Conservation (phyloP, 2,113 vertebrate species). For the Hippoglossus stenolepis region DNA sequence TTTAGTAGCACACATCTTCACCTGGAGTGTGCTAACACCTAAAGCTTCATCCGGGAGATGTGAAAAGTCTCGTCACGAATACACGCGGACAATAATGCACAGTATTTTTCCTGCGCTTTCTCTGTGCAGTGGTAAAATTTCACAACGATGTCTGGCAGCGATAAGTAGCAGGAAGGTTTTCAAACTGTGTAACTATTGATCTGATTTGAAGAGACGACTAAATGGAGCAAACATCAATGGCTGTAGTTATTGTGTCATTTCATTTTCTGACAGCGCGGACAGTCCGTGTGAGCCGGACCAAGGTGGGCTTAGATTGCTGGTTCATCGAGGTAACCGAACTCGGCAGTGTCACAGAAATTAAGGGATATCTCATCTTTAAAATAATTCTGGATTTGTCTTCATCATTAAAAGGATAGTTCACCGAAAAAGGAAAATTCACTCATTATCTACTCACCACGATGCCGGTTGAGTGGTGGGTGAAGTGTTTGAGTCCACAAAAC, state of each 20-base stretch:
- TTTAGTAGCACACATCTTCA: slow-evolving; percentile 25
- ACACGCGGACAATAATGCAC: neutral
- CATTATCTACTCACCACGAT: too few species aligned
- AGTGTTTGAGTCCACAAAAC: too few species aligned
- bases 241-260: slow-evolving; percentile 19
- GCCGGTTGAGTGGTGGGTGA: too few species aligned
- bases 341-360: neutral
- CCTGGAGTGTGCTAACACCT: neutral
- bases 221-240: slow-evolving; percentile 32
- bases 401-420: too few species aligned
- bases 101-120: neutral
- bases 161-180: slow-evolving; percentile 12
- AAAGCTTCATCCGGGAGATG: neutral
- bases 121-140: neutral
- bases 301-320: slow-evolving; percentile 21
- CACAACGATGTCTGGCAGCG: neutral
- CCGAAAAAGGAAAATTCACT: too few species aligned
- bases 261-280: slow-evolving; percentile 8
- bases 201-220: slow-evolving; percentile 2
- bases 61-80: neutral
- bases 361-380: too few species aligned
- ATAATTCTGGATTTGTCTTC: too few species aligned
- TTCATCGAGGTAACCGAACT: slow-evolving; percentile 33
- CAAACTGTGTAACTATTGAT: slow-evolving; percentile 13
- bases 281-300: slow-evolving; percentile 28